Evolutionary conservation across 2,113 vertebrate species (phyloP).

Genomic region (Trachemys scripta): DNA sequence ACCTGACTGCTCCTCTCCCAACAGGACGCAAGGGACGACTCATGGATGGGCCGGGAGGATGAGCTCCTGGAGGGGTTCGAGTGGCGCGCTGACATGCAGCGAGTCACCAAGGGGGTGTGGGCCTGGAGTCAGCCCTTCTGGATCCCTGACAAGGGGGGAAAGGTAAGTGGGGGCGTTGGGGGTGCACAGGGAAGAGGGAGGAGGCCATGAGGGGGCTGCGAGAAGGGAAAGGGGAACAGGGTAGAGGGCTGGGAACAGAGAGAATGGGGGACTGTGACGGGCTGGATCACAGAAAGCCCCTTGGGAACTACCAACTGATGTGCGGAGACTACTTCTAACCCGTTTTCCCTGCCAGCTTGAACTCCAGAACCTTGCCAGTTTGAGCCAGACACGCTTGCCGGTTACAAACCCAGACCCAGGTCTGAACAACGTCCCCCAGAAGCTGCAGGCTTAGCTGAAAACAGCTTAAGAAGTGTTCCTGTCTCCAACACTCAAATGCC

Average conservation of each 20-base stretch:
- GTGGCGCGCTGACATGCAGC: slow-evolving; percentile 10
- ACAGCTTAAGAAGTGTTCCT: too few relatives aligned
- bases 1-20: too few relatives aligned
- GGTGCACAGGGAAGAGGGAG: not conserved
- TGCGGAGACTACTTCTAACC: too few relatives aligned
- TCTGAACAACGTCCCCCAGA: too few relatives aligned
- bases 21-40: slow-evolving; percentile 36
- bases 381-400: too few relatives aligned
- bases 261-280: not conserved
- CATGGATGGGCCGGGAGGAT: slow-evolving; percentile 3
- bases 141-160: slow-evolving; percentile 49
- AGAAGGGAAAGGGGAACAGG: not conserved
- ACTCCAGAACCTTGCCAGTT: too few relatives aligned
- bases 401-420: too few relatives aligned
- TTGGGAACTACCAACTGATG: too few relatives aligned
- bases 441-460: too few relatives aligned
- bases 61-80: slow-evolving; percentile 25
- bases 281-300: too few relatives aligned
- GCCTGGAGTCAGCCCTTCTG: slow-evolving; percentile 75
- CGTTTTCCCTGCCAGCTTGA: too few relatives aligned
- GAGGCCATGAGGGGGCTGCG: not conserved
- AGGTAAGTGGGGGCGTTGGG: slow-evolving; percentile 41
- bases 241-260: not conserved
- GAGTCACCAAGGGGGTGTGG: slow-evolving; percentile 66
- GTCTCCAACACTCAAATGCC: too few relatives aligned